Evolutionary conservation across 2,888 invertebrate genomes (phyloP).

Genomic region (Cataglyphis altisquamis): DNA sequence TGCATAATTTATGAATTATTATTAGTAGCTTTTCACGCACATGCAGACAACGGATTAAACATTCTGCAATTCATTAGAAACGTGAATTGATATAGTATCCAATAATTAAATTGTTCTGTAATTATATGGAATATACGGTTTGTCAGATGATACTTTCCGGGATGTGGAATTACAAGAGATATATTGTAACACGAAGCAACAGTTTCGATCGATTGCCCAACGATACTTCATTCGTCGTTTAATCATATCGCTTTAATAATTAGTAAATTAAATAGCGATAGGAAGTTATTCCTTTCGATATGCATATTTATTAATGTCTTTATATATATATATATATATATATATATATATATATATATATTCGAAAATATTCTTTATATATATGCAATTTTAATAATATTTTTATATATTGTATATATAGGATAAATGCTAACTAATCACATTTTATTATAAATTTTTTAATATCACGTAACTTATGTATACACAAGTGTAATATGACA

Average conservation of each 20-base stretch:
- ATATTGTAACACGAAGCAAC: constrained; percentile 18
- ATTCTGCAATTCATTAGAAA: constrained; percentile 22
- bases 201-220: constrained; percentile 15
- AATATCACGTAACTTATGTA: neutral
- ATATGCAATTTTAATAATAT: neutral
- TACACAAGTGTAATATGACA: neutral
- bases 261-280: constrained; percentile 4
- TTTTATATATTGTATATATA: neutral
- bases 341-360: neutral
- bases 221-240: constrained; percentile 16
- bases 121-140: constrained; percentile 28
- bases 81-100: neutral
- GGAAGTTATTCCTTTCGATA: constrained; percentile 1
- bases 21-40: neutral
- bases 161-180: constrained; percentile 3
- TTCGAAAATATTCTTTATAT: constrained; percentile 12
- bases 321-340: neutral
- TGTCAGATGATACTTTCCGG: constrained; percentile 10
- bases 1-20: neutral
- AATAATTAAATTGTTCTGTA: constrained; percentile 36
- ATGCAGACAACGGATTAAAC: constrained; percentile 12
- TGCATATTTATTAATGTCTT: neutral
- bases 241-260: constrained; percentile 28
- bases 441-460: neutral
- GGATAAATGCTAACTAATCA: neutral